These are phyloP conservation scores for Cettia cetti DNA, from an alignment of 2,113 vertebrate species.

Conservation along the genomic window DNA sequence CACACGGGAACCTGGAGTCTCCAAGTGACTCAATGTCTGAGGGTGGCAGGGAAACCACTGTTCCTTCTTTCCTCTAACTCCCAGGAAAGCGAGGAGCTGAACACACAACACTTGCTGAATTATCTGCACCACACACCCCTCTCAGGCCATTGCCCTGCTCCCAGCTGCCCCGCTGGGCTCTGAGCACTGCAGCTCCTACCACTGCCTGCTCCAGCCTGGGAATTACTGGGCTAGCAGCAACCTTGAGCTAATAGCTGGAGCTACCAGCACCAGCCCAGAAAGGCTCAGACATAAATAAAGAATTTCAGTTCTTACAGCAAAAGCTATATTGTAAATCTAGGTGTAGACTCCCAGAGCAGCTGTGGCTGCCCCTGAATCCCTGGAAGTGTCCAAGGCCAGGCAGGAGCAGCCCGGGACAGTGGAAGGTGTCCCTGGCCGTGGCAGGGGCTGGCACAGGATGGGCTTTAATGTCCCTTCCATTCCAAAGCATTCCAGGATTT, in stretches of 20 bases:
- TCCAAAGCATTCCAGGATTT: background rate
- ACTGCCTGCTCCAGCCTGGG: background rate
- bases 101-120: no score
- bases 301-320: background rate
- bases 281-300: background rate
- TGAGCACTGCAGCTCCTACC: background rate
- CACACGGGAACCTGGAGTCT: background rate
- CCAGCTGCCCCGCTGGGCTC: background rate
- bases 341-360: rapidly evolving
- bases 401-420: background rate
- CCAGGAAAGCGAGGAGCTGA: background rate
- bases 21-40: background rate
- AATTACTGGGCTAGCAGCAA: background rate
- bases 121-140: background rate
- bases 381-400: background rate
- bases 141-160: no score
- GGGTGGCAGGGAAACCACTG: background rate
- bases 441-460: background rate
- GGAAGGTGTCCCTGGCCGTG: background rate
- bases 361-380: background rate
- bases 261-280: background rate
- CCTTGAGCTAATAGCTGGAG: background rate
- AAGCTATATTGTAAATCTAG: background rate
- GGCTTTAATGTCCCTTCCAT: background rate
- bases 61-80: background rate